phyloP scores from a whole-genome alignment of 2,888 invertebrate species.

The Epirrhoe tristata region DNA sequence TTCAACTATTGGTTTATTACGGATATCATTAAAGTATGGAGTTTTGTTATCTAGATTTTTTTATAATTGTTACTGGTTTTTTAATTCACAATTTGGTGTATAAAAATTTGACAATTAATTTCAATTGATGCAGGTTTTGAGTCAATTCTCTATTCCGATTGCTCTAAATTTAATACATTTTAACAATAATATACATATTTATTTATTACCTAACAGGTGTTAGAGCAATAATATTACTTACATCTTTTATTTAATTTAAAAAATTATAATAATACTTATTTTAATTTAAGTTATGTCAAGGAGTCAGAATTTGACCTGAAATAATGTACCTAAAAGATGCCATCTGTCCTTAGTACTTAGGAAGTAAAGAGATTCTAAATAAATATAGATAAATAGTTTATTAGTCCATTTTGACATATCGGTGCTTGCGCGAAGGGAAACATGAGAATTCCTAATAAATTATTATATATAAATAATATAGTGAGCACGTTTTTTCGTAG shows the following conservation, averaged over 20 bases:
- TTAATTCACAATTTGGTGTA: neutral
- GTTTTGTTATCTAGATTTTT: too few species aligned
- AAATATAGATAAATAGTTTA: slow-evolving; percentile 53
- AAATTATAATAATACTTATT: neutral
- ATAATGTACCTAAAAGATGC: slow-evolving; percentile 55
- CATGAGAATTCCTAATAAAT: slow-evolving; percentile 70
- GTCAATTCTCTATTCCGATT: too few species aligned
- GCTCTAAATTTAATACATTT: too few species aligned
- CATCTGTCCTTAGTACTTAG: slow-evolving; percentile 70
- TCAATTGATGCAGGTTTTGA: too few species aligned
- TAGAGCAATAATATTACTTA: neutral
- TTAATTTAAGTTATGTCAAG: slow-evolving; percentile 45
- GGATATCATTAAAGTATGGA: too few species aligned
- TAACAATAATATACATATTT: neutral
- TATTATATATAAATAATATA: slow-evolving; percentile 51
- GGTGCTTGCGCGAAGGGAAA: slow-evolving; percentile 77
- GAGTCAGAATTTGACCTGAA: slow-evolving; percentile 40
- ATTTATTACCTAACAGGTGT: neutral
- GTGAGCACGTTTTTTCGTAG: slow-evolving; percentile 58
- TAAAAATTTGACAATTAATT: neutral
- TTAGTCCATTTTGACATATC: slow-evolving; percentile 81
- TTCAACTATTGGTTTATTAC: too few species aligned
- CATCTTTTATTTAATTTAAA: neutral
- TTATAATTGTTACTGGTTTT: neutral
- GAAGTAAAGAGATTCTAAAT: slow-evolving; percentile 73